Conservation (phyloP, 2,888 invertebrate genomes). For the Apodemia zela region DNA sequence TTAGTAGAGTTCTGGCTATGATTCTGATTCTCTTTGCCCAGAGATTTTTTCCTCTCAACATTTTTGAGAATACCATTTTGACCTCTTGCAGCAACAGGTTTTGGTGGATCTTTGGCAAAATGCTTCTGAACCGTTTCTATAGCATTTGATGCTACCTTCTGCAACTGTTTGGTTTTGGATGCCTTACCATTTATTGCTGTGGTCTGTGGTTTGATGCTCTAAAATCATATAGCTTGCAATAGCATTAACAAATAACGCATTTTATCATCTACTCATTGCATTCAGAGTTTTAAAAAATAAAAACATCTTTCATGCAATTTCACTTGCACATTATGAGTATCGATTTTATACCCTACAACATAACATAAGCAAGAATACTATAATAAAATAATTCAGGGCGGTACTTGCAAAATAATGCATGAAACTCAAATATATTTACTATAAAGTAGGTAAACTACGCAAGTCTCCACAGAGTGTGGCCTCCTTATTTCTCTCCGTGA, state of each 20-base stretch:
- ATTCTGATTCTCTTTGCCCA: slow-evolving; percentile 53
- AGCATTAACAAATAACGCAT: background rate
- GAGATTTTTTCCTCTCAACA: slow-evolving; percentile 48
- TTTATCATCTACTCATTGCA: no score
- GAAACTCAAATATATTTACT: no score
- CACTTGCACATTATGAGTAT: no score
- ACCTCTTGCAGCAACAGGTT: slow-evolving; percentile 52
- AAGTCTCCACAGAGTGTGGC: no score
- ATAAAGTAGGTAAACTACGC: no score
- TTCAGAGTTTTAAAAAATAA: background rate
- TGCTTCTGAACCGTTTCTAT: slow-evolving; percentile 65
- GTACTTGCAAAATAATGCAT: no score
- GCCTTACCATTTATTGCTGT: slow-evolving; percentile 55
- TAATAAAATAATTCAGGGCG: no score
- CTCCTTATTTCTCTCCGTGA: no score
- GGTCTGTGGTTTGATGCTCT: slow-evolving; percentile 62
- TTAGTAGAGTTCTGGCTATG: slow-evolving; percentile 59
- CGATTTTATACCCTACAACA: no score
- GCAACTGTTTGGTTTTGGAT: slow-evolving; percentile 69
- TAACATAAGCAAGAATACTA: no score
- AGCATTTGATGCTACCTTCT: slow-evolving; percentile 60
- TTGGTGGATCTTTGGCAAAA: slow-evolving; percentile 61
- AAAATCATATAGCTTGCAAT: slow-evolving; percentile 37
- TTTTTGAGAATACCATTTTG: slow-evolving; percentile 72
- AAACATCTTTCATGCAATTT: background rate